Base-by-base conservation (phyloP, 2,888 invertebrate species). In the Melieria omissa region DNA sequence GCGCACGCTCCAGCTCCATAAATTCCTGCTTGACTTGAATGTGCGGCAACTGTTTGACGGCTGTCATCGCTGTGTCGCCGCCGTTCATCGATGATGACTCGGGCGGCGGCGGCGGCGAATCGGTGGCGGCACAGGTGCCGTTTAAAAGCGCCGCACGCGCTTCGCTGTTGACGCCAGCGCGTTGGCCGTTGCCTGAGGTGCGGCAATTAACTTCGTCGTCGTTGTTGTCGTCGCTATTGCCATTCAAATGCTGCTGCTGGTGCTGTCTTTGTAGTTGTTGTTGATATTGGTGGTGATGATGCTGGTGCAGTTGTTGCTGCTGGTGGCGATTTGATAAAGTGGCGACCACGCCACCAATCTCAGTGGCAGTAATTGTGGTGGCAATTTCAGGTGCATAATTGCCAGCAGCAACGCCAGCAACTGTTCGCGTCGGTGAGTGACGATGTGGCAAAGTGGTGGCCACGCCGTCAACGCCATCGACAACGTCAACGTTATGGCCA, bases 1-100 rank as follows among this genome's bases (percentile, higher is more conserved):
- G 47, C 46, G 12, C n/a, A 12, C 12, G 16, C n/a, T 29, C 62
- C 64, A 54, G 12, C 62, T 46, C 58, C 62, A 44, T 70, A 64
- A 81, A 82, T 74, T 83, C 82, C 77, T 82, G 82, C 75, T 83
- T 83, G 57, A 83, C 80, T 71, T 83, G 81, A 12, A 82, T 82
- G 47, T 81, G 80, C 6, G 82, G 81, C 44, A 49, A 61, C 60
- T 49, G 46, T 42, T 63, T 47, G 49, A 10, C 52, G 42, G 70
- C 63, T 69, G 69, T 57, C 68, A 54, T 64, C 60, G 67, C 66
- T 47, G 44, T 14, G 45, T 46, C 46, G 57, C 5, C 45, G 16
- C 9, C 66, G 29, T 66, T 66, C 72, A 74, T 74, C 67, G 72
- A 67, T 72, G 70, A 54, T 72, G 70, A 54, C 61, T 71, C 42